A percentile compares a stretch with the other conserved stretches of the same genome.
These are phyloP conservation scores for Hyppa rectilinea DNA, from an alignment of 2,888 invertebrate genomes.

Conservation along the genomic window DNA sequence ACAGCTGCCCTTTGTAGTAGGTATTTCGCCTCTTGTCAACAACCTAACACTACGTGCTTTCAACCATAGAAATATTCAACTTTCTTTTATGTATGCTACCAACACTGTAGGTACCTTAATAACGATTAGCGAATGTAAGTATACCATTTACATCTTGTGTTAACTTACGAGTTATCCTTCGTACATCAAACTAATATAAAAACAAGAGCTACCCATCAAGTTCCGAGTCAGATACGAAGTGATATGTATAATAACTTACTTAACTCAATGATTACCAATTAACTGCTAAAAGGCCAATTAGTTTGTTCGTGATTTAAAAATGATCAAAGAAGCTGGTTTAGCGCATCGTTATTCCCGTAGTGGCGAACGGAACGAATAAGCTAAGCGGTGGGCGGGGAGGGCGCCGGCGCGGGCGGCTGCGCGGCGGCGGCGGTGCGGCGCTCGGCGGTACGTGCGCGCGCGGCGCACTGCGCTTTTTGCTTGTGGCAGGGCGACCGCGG, in stretches of 20 bases:
- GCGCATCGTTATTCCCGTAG: conserved; percentile 63
- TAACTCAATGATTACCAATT: conserved; percentile 62
- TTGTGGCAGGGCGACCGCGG: conserved; percentile 73
- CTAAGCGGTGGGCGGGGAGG: conserved; percentile 78
- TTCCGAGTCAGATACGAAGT: conserved; percentile 34
- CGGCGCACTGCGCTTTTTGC: conserved; percentile 72
- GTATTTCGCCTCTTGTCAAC: not conserved
- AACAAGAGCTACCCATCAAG: conserved; percentile 23
- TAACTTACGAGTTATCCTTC: not conserved
- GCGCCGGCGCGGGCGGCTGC: conserved; percentile 39
- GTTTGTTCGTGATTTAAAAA: conserved; percentile 60
- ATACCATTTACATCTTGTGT: no score
- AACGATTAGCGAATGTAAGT: not conserved
- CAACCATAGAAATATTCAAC: no score
- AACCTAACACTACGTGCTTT: no score
- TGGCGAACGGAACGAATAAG: conserved; percentile 71
- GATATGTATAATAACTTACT: conserved; percentile 63
- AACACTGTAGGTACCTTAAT: not conserved
- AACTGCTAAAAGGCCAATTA: conserved; percentile 61
- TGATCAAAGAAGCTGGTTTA: conserved; percentile 63
- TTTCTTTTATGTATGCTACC: no score
- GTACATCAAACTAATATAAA: conserved; percentile 22
- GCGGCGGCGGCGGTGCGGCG: conserved; percentile 57
- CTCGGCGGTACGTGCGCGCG: conserved; percentile 59
- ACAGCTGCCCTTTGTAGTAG: not conserved